These are phyloP conservation scores for Orchestia grillus DNA, from an alignment of 1,140 invertebrate species.

Conservation along the genomic window DNA sequence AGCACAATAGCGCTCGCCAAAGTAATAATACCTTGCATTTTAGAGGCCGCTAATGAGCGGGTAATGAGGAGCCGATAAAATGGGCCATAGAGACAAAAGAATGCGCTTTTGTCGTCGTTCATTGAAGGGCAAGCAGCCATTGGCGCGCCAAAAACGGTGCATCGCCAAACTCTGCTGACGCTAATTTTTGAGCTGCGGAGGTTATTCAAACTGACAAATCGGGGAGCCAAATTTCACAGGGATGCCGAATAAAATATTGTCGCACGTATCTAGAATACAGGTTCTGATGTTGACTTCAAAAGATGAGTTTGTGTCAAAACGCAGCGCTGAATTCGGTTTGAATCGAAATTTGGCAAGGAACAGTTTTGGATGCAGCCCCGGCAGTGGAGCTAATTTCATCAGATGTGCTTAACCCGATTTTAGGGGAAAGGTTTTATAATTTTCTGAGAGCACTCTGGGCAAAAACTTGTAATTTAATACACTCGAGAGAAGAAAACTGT, in stretches of 20 bases:
- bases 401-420: neutral
- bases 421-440: constrained; percentile 9
- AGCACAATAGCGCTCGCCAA: neutral
- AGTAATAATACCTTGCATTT: neutral
- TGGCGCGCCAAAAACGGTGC: neutral
- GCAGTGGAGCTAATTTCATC: neutral
- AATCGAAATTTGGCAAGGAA: neutral
- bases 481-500: neutral
- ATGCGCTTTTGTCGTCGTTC: neutral
- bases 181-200: neutral
- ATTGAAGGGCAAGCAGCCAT: neutral
- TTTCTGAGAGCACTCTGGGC: neutral
- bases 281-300: neutral
- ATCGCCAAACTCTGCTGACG: neutral
- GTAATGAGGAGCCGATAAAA: neutral
- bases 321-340: neutral
- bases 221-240: neutral
- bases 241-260: neutral
- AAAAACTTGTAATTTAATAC: constrained; percentile 11
- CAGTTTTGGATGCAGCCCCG: neutral
- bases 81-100: constrained; percentile 4
- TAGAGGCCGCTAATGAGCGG: neutral
- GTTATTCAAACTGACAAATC: neutral
- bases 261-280: neutral
- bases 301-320: neutral